Evolutionary conservation across 2,113 vertebrate genomes (phyloP).

Genomic region (Stigmatopora argus): DNA sequence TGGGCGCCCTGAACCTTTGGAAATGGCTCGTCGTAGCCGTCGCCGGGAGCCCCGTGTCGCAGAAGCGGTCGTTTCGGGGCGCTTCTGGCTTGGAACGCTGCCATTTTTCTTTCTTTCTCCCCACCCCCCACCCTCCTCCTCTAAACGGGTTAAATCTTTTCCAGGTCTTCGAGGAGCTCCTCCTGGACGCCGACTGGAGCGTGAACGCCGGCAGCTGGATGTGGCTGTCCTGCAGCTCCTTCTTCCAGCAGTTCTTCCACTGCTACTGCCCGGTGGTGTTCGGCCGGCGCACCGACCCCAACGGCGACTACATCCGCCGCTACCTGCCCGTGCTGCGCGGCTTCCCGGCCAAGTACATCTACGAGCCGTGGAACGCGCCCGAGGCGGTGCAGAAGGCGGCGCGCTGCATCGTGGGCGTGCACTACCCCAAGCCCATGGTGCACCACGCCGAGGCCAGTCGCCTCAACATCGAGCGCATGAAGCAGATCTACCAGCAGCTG

Average conservation of each 20-base stretch:
- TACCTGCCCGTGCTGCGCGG: constrained; percentile 92
- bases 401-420: constrained; percentile 88
- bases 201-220: constrained; percentile 98
- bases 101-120: too few relatives aligned
- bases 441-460: constrained; percentile 91
- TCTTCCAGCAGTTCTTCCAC: constrained; percentile 98
- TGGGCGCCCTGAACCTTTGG: constrained; percentile 24
- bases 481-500: constrained; percentile 97
- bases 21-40: too few relatives aligned
- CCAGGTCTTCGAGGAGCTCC: constrained; percentile 94
- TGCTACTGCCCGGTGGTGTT: constrained; percentile 98
- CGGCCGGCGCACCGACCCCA: constrained; percentile 93
- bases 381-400: constrained; percentile 89
- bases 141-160: too few relatives aligned
- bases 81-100: too few relatives aligned
- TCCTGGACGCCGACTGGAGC: constrained; percentile 96
- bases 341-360: constrained; percentile 96
- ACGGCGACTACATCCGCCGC: constrained; percentile 95
- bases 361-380: constrained; percentile 96
- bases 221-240: constrained; percentile 98
- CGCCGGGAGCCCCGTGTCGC: too few relatives aligned
- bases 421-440: constrained; percentile 96
- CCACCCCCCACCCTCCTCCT: too few relatives aligned
- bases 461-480: constrained; percentile 96
- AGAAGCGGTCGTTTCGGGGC: too few relatives aligned